Conservation (phyloP, 2,113 vertebrate genomes). For the Dipodomys spectabilis region DNA sequence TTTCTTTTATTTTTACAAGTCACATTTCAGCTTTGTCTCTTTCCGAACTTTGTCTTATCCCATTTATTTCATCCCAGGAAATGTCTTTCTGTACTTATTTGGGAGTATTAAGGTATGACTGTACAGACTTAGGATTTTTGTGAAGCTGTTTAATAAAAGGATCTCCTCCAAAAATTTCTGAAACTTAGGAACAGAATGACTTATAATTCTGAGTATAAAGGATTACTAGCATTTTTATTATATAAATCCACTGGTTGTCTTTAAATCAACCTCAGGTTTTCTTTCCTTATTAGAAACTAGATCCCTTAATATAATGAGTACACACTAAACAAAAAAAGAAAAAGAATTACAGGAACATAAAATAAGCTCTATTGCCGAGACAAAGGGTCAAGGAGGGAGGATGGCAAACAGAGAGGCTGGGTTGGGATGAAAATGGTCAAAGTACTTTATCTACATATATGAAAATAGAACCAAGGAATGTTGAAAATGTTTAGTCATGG, state of each 20-base stretch:
- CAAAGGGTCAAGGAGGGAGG: no score
- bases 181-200: not conserved
- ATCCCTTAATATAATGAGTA: no score
- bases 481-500: no score
- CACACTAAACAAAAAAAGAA: no score
- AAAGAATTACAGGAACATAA: no score
- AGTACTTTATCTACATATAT: no score
- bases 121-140: not conserved
- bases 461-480: no score
- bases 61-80: not conserved
- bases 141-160: not conserved
- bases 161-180: not conserved
- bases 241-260: not conserved
- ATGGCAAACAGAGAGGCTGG: no score
- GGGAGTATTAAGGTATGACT: not conserved
- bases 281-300: conserved; percentile 14
- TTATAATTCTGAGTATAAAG: not conserved
- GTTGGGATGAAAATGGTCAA: no score
- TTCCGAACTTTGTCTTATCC: not conserved
- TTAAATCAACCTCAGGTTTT: not conserved
- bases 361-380: no score
- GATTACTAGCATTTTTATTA: not conserved
- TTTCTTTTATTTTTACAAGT: conserved; percentile 14
- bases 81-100: not conserved
- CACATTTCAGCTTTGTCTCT: not conserved